These are phyloP conservation scores for Silurus lanzhouensis DNA, from an alignment of 2,797 vertebrate species.

Conservation along the genomic window DNA sequence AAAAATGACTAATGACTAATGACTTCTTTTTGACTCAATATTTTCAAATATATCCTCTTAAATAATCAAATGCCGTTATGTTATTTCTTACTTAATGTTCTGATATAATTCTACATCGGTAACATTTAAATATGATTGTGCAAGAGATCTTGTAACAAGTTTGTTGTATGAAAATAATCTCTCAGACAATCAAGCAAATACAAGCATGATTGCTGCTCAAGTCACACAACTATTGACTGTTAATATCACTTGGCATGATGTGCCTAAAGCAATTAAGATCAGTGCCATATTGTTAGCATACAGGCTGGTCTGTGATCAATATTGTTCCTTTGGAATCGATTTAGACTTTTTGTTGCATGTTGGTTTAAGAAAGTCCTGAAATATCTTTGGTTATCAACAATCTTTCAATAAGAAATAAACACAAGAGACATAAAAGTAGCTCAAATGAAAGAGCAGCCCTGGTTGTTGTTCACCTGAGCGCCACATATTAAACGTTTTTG, in stretches of 20 bases:
- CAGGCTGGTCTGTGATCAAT: constrained; percentile 22
- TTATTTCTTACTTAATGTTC: no score
- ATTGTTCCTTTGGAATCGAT: constrained; percentile 11
- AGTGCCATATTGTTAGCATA: constrained; percentile 34
- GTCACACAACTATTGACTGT: not conserved
- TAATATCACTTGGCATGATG: constrained; percentile 20
- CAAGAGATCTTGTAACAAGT: not conserved
- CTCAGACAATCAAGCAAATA: not conserved
- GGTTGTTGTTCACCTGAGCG: not conserved
- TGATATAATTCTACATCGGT: no score
- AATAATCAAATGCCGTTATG: no score
- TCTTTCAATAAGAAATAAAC: not conserved
- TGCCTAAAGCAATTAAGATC: constrained; percentile 38
- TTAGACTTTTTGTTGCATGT: constrained; percentile 26
- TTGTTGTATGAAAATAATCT: not conserved
- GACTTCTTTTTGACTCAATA: no score
- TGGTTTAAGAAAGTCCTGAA: constrained; percentile 8
- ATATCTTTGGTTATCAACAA: constrained; percentile 26
- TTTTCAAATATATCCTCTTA: no score
- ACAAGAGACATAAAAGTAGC: not conserved
- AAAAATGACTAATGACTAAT: no score
- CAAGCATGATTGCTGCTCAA: not conserved
- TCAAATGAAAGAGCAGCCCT: not conserved
- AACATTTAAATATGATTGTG: not conserved
- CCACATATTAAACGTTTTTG: constrained; percentile 2